Conservation (phyloP, 2,888 invertebrate genomes). For the Mactromeris polynyma region DNA sequence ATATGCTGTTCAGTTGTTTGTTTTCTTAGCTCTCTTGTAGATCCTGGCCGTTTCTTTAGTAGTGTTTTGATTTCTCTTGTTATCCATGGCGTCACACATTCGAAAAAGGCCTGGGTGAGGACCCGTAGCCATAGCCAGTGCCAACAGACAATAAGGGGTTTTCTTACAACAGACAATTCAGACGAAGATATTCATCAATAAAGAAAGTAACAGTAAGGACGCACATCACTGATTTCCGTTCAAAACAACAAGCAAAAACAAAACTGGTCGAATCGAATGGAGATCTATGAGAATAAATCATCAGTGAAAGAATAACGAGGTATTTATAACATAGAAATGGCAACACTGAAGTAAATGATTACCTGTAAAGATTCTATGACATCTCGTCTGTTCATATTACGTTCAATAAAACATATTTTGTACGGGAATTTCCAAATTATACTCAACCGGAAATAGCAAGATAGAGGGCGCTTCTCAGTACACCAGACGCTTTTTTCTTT, state of each 20-base stretch:
- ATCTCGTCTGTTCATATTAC: slow-evolving; percentile 68
- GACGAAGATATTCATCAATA: background rate
- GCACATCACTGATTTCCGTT: background rate
- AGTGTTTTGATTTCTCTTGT: too few species aligned
- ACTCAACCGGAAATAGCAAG: slow-evolving; percentile 37
- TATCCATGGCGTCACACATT: too few species aligned
- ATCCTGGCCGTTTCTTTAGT: too few species aligned
- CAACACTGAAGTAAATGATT: background rate
- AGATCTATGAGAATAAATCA: background rate
- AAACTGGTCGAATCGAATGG: background rate
- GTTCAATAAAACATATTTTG: slow-evolving; percentile 31
- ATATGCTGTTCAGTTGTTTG: too few species aligned
- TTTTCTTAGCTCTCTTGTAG: too few species aligned
- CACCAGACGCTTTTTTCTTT: slow-evolving; percentile 9
- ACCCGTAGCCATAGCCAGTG: too few species aligned
- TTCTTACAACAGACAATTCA: too few species aligned
- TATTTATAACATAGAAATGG: background rate
- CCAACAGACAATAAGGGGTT: too few species aligned
- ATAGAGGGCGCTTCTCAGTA: slow-evolving; percentile 40
- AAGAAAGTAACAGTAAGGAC: background rate
- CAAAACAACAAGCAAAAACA: background rate
- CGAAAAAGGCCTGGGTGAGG: too few species aligned
- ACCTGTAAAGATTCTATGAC: slow-evolving; percentile 72
- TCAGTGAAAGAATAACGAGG: background rate
- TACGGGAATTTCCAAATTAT: slow-evolving; percentile 41